Percentiles rank a stretch among this genome's conserved stretches.
These are phyloP conservation scores for Anastrepha ludens DNA, from an alignment of 1,140 invertebrate species.

Conservation along the genomic window DNA sequence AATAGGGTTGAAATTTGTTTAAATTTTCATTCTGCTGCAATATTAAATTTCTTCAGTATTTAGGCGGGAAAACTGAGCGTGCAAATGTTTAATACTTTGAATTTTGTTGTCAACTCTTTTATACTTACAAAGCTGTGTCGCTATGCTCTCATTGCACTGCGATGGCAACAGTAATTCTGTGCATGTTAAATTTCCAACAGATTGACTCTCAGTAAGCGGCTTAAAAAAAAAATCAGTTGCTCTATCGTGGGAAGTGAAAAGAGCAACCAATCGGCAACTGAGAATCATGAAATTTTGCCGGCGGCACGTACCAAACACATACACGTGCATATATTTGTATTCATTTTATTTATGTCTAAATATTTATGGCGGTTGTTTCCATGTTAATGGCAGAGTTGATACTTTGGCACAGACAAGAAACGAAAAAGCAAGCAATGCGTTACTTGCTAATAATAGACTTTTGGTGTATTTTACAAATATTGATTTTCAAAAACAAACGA, in stretches of 20 bases:
- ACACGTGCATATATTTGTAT: not conserved
- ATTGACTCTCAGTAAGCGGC: not conserved
- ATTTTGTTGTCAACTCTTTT: too few relatives aligned
- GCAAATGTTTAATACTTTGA: too few relatives aligned
- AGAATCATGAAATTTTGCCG: not conserved
- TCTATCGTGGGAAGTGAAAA: not conserved
- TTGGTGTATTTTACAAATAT: not conserved
- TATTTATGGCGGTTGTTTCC: not conserved
- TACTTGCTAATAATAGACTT: not conserved
- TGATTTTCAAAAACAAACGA: conserved; percentile 6
- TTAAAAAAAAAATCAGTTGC: not conserved
- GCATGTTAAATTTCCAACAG: not conserved
- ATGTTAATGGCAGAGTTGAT: not conserved
- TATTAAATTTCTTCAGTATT: too few relatives aligned
- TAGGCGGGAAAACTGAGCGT: too few relatives aligned
- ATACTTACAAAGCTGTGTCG: too few relatives aligned
- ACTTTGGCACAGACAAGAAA: conserved; percentile 13
- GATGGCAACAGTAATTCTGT: not conserved
- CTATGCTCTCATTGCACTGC: not conserved
- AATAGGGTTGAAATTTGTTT: too few relatives aligned
- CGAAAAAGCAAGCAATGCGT: not conserved
- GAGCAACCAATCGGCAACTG: not conserved
- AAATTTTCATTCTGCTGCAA: too few relatives aligned
- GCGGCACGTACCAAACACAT: not conserved
- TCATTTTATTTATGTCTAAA: not conserved